A percentile compares a stretch with the other conserved stretches of the same genome.
These are phyloP conservation scores for Ailuropoda melanoleuca DNA, from an alignment of 2,113 vertebrate genomes.

Conservation along the genomic window DNA sequence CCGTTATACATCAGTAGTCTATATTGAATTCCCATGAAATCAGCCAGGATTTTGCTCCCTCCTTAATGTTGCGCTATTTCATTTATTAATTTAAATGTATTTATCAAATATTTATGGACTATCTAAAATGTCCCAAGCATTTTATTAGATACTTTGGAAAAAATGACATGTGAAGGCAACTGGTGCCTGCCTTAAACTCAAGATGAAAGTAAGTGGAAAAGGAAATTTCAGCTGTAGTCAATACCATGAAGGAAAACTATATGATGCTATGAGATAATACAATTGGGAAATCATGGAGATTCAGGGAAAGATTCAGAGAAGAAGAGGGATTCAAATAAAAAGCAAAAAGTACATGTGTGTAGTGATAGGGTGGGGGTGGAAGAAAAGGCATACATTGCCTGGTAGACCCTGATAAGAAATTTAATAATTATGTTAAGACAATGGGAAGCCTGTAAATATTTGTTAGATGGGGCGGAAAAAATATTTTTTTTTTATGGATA, in stretches of 20 bases:
- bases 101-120: neutral
- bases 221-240: neutral
- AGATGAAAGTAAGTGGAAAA: neutral
- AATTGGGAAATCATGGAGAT: neutral
- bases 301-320: neutral
- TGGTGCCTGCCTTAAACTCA: neutral
- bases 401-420: neutral
- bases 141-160: neutral
- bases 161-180: neutral
- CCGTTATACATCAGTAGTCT: neutral
- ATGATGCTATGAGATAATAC: neutral
- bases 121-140: neutral
- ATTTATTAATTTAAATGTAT: neutral
- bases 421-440: neutral
- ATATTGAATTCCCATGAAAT: neutral
- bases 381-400: neutral
- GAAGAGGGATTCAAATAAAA: neutral
- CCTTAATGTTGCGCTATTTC: neutral
- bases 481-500: neutral
- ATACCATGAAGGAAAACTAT: neutral
- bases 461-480: neutral
- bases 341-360: neutral
- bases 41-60: neutral
- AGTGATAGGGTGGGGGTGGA: rapidly evolving
- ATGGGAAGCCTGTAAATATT: neutral